phyloP scores from a whole-genome alignment of 2,797 vertebrate species.

The Rhynchotus rufescens region DNA sequence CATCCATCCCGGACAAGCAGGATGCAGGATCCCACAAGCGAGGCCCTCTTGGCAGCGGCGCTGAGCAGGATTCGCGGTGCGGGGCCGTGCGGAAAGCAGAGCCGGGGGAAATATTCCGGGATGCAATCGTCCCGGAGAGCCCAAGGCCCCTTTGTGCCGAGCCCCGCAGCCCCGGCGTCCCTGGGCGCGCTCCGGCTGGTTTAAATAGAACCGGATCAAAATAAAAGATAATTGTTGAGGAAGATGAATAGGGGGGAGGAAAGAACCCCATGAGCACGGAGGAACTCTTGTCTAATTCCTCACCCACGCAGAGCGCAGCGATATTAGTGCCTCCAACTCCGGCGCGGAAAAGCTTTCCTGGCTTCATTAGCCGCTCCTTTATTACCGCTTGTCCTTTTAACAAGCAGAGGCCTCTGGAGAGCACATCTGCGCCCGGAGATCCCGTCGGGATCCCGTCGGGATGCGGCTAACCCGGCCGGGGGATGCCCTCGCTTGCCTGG shows the following conservation, averaged over 20 bases:
- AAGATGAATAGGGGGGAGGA: constrained; percentile 54
- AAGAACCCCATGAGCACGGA: not conserved
- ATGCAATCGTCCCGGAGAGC: too few species aligned
- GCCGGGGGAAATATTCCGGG: too few species aligned
- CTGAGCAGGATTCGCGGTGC: too few species aligned
- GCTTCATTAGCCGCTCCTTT: constrained; percentile 49
- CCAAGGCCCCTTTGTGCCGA: too few species aligned
- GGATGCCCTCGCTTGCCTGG: not conserved
- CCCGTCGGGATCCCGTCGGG: constrained; percentile 35
- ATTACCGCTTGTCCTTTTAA: constrained; percentile 56
- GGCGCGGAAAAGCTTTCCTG: constrained; percentile 61
- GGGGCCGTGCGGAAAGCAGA: too few species aligned
- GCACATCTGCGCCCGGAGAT: constrained; percentile 29
- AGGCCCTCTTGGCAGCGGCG: too few species aligned
- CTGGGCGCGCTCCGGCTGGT: not conserved
- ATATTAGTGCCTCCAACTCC: constrained; percentile 63
- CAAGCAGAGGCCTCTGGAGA: constrained; percentile 47
- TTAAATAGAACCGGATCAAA: constrained; percentile 77
- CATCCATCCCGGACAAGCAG: too few species aligned
- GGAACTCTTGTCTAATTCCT: constrained; percentile 73
- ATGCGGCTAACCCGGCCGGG: not conserved
- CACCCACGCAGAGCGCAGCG: constrained; percentile 67
- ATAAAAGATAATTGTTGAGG: constrained; percentile 74
- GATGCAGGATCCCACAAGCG: too few species aligned
- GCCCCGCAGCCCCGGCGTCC: not conserved